These are phyloP conservation scores for Ptilonorhynchus violaceus DNA, from an alignment of 2,113 vertebrate species.

Conservation along the genomic window DNA sequence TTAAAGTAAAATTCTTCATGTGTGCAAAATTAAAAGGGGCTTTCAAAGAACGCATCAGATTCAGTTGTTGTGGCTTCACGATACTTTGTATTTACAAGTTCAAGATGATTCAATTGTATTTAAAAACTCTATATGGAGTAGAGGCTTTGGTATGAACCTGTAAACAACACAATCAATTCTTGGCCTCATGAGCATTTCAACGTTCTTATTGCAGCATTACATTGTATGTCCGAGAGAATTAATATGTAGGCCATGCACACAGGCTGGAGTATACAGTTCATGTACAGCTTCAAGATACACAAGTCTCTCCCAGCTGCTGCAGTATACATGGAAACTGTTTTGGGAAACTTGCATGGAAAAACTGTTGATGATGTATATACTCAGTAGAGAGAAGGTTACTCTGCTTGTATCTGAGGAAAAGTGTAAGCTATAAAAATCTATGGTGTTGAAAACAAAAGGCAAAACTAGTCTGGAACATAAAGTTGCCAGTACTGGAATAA, in stretches of 20 bases:
- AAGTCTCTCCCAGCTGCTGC: background rate
- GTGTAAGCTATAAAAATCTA: background rate
- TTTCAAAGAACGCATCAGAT: background rate
- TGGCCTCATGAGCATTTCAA: background rate
- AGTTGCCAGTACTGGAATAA: slow-evolving; percentile 1
- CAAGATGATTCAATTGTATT: background rate
- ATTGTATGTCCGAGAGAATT: background rate
- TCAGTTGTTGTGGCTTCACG: background rate
- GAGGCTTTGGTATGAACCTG: background rate
- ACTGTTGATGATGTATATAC: background rate
- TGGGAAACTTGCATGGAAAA: background rate
- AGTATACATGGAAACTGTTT: background rate
- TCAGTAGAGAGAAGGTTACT: background rate
- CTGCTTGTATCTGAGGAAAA: background rate
- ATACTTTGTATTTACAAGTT: background rate
- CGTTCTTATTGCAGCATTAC: background rate
- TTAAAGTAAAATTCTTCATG: background rate
- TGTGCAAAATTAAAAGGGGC: background rate
- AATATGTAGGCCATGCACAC: background rate
- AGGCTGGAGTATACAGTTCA: background rate
- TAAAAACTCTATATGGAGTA: background rate
- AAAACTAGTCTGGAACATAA: background rate
- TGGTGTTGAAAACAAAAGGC: slow-evolving; percentile 11
- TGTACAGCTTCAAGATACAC: background rate
- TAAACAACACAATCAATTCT: background rate